Base-by-base conservation (phyloP, 2,797 vertebrate genomes). In the Megaceryle alcyon region DNA sequence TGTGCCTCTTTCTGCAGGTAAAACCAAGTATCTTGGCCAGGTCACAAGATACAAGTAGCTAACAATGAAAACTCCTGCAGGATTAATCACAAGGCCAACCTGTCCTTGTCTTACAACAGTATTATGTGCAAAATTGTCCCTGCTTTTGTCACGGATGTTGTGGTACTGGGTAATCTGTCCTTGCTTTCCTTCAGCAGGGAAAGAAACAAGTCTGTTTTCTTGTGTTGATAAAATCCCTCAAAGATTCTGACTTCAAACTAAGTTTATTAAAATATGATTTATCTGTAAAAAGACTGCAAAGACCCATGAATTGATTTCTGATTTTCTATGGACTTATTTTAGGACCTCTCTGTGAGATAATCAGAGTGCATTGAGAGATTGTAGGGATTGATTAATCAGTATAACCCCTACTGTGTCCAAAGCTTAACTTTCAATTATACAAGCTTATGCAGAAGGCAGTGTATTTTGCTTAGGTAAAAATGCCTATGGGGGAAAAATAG, bases 311-410 rank as follows among this genome's bases (percentile, higher is more conserved):
- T 81, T 72, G 93, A 96, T 95, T 95, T 96, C 76, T 69, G 86
- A 96, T 88, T 94, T 95, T 95, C 92, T 77, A 19, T 88, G 86
- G 78, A 63, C 80, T 96, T 91, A 79, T 94, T 96, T 96, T 86
- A 90, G 91, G 85, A 66, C 64, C 94, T 91, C 56, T 83, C 77
- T 82, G 61, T 31, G 82, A 95, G 86, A 95, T 88, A 96, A 96
- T 97, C 92, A 97, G 91, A 81, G 46, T 11, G 21, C 44, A 92
- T n/a, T 75, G 87, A 92, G 66, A 96, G 73, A 90, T 49, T 79
- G 28, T 80, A 88, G 59, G 57, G 48, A 95, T 35, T 93, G 95
- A 97, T 96, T 96, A 95, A 97, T 96, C 76, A 48, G 73, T 87
- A 56, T 35, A 78, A 85, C 68, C 66, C 93, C 86, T 86, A 82